phyloP scores from a whole-genome alignment of 2,113 vertebrate genomes.

The Apus apus region DNA sequence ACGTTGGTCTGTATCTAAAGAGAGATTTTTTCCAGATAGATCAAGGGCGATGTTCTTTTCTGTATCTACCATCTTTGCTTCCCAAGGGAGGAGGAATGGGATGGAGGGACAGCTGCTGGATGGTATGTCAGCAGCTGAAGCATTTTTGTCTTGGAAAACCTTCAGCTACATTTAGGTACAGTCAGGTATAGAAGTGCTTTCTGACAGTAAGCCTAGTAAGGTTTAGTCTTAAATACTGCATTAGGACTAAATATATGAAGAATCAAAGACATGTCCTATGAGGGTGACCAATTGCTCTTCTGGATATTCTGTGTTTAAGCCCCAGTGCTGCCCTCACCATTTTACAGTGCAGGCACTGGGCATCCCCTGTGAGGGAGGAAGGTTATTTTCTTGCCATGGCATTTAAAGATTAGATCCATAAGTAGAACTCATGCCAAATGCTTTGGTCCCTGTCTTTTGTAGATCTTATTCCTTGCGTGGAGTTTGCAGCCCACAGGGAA shows the following conservation, averaged over 20 bases:
- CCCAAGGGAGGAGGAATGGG: not conserved
- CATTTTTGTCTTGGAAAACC: slow-evolving; percentile 1
- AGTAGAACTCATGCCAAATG: not conserved
- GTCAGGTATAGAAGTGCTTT: not conserved
- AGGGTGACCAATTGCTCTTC: not conserved
- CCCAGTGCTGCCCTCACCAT: not conserved
- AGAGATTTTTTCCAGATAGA: not conserved
- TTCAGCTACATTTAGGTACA: not conserved
- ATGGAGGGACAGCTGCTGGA: not conserved
- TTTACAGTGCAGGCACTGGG: not conserved
- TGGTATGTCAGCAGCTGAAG: not conserved
- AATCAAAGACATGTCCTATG: not conserved
- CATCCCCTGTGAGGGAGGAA: not conserved
- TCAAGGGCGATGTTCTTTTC: not conserved
- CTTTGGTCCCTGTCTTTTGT: not conserved
- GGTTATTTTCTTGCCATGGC: not conserved
- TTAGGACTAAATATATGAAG: not conserved
- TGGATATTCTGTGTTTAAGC: not conserved
- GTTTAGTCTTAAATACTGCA: not conserved
- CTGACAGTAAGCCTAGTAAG: not conserved
- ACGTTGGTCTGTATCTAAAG: fast-evolving
- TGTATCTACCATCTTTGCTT: not conserved
- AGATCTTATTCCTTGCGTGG: fast-evolving
- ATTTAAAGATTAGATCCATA: not conserved
- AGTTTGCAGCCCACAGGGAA: not conserved